Base-by-base conservation (phyloP, 1,140 invertebrate genomes). In the Zaprionus kolodkinae region DNA sequence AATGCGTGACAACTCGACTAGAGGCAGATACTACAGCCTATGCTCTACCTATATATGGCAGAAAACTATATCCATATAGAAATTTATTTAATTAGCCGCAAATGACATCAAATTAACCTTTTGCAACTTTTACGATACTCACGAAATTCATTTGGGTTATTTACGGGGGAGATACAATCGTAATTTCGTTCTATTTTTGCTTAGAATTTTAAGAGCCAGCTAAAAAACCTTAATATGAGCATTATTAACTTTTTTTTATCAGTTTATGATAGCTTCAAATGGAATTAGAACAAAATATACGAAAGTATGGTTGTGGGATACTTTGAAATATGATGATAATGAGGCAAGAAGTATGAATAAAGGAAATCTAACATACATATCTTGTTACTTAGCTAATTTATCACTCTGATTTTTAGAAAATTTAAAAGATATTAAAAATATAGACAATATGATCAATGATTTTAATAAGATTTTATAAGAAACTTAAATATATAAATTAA, bases 1-100 rank as follows among this genome's bases (percentile, higher is more conserved):
- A 88, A 74, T 57, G 69, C 57, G 57, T 80, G 84, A 89, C 84
- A 87, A 78, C 43, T 73, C 40, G 43, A 50, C 15, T n/a, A 0
- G 38, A 10, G 6, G 7, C 6, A 9, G 33, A 43, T 43, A 15
- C 40, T 50, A 50, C 1, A 27, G 30, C 3, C 11, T 77, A 64
- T 68, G 64, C 40, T 70, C 50, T 78, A 27, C 27, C 21, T 21
- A 30, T 30, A 68, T 50, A 50, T 25, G 45, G 17, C 10, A 25
- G 1, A 30, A 30, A 30, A 30, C 27, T 2, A 0, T 45, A 11
- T 17, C 17, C 10, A 6, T 30, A 30, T 30, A 2, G 17, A 50
- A 12, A 25, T 2, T 2, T 30, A 30, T 3, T 30, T 30, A 30
- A 30, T 3, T 2, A 30, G 27, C 6, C 27, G 27, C 17, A 4